Evolutionary conservation across 2,888 invertebrate genomes (phyloP).

Genomic region (Ennomos fuscantarius): DNA sequence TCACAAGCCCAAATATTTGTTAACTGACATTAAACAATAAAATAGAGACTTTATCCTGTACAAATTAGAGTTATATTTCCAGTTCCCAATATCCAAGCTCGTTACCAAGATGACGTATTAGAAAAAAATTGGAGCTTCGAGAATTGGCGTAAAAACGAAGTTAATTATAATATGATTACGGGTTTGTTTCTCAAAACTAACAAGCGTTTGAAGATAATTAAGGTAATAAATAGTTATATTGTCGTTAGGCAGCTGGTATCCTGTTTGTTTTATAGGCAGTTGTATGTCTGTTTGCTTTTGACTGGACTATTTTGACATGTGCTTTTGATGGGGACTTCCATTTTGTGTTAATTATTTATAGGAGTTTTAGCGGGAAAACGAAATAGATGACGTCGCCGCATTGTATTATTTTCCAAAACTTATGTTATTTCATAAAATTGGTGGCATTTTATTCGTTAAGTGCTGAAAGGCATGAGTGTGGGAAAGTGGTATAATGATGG

Average conservation of each 20-base stretch:
- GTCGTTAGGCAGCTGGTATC: constrained; percentile 76
- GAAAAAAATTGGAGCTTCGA: constrained; percentile 45
- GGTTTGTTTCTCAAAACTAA: constrained; percentile 77
- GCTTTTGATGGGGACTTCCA: constrained; percentile 39
- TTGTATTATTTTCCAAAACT: too few species aligned
- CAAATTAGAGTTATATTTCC: constrained; percentile 8
- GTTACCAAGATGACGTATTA: constrained; percentile 28
- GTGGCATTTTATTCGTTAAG: too few species aligned
- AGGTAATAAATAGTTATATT: constrained; percentile 80
- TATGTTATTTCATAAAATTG: too few species aligned
- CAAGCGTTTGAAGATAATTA: constrained; percentile 78
- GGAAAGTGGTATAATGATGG: too few species aligned
- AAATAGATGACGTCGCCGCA: too few species aligned
- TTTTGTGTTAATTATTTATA: constrained; percentile 6
- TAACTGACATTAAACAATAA: constrained; percentile 34
- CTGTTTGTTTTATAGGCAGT: constrained; percentile 30
- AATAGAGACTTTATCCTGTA: constrained; percentile 9
- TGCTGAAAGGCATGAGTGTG: too few species aligned
- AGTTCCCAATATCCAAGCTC: constrained; percentile 12
- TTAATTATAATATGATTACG: constrained; percentile 82
- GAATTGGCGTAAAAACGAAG: constrained; percentile 82
- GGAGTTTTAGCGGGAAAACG: too few species aligned
- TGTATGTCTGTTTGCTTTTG: constrained; percentile 70
- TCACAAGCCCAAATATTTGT: constrained; percentile 74
- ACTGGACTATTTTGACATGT: constrained; percentile 64